A percentile compares a stretch with the other conserved stretches of the same genome.
Evolutionary conservation across 2,888 invertebrate genomes (phyloP).

Genomic region (Microdon myrmicae): DNA sequence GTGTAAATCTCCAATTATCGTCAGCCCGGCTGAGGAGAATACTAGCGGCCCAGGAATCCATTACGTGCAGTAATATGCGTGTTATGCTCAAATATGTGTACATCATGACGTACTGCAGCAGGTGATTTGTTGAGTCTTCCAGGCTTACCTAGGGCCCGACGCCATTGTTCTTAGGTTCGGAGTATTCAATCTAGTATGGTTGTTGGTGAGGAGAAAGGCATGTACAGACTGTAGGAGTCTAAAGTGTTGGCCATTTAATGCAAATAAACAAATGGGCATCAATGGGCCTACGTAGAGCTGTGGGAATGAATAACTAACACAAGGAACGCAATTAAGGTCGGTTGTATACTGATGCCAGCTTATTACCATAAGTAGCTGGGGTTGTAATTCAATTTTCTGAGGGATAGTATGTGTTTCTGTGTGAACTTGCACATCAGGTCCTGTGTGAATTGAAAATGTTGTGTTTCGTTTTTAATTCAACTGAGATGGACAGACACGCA

Average conservation of each 20-base stretch:
- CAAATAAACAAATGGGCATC: slow-evolving; percentile 50
- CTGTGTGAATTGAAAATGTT: slow-evolving; percentile 28
- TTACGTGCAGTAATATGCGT: slow-evolving; percentile 44
- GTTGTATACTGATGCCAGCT: slow-evolving; percentile 38
- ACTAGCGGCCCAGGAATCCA: slow-evolving; percentile 30
- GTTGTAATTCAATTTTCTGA: slow-evolving; percentile 47
- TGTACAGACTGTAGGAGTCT: slow-evolving; percentile 42
- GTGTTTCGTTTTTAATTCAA: slow-evolving; percentile 37
- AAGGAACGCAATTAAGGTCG: slow-evolving; percentile 42
- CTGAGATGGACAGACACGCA: slow-evolving; percentile 18
- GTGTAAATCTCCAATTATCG: slow-evolving; percentile 47
- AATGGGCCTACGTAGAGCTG: slow-evolving; percentile 27
- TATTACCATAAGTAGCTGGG: slow-evolving; percentile 51
- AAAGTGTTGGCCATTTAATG: slow-evolving; percentile 42
- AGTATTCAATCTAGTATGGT: slow-evolving; percentile 1
- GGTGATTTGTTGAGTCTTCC: slow-evolving; percentile 17
- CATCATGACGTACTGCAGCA: slow-evolving; percentile 8
- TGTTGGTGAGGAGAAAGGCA: no score
- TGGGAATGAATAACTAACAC: slow-evolving; percentile 12
- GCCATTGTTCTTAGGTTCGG: slow-evolving; percentile 31
- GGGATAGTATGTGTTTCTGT: neutral
- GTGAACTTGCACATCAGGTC: neutral
- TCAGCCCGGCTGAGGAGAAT: slow-evolving; percentile 25
- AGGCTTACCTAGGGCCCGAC: neutral
- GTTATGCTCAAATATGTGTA: slow-evolving; percentile 22